These are phyloP conservation scores for Drosophila putrida DNA, from an alignment of 2,888 invertebrate genomes.

Conservation along the genomic window DNA sequence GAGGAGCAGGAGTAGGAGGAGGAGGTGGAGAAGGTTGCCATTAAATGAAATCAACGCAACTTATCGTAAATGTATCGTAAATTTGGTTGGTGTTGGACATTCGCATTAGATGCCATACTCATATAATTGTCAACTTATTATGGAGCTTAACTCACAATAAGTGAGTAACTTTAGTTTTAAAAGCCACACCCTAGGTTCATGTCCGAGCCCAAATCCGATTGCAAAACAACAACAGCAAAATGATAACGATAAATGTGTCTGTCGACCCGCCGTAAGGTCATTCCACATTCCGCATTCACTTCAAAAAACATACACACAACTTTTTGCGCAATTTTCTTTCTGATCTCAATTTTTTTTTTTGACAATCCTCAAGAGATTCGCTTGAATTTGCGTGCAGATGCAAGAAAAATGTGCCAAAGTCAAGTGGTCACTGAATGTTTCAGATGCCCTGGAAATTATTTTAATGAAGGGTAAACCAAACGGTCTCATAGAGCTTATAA, in stretches of 20 bases:
- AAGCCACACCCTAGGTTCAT: constrained; percentile 27
- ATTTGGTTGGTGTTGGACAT: constrained; percentile 30
- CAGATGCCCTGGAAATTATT: constrained; percentile 26
- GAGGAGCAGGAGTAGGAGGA: no score
- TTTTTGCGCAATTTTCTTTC: constrained; percentile 34
- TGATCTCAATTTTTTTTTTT: constrained; percentile 11
- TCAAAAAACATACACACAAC: constrained; percentile 3
- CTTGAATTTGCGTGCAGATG: constrained; percentile 34
- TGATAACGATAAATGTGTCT: constrained; percentile 29
- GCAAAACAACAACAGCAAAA: neutral
- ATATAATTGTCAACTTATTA: constrained; percentile 49
- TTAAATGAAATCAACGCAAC: constrained; percentile 51
- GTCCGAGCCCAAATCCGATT: constrained; percentile 1
- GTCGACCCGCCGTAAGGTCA: constrained; percentile 40
- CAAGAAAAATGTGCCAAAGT: constrained; percentile 36
- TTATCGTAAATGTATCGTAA: constrained; percentile 61
- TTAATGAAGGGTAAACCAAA: no score
- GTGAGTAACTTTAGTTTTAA: constrained; percentile 3
- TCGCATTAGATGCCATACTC: constrained; percentile 44
- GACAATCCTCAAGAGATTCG: constrained; percentile 32
- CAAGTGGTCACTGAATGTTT: constrained; percentile 9
- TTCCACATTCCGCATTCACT: constrained; percentile 48
- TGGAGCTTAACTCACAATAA: constrained; percentile 43
- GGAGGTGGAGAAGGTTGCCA: constrained; percentile 2
- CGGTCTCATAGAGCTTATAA: neutral